Conservation (phyloP, 2,113 vertebrate genomes). For the Mus spicilegus region DNA sequence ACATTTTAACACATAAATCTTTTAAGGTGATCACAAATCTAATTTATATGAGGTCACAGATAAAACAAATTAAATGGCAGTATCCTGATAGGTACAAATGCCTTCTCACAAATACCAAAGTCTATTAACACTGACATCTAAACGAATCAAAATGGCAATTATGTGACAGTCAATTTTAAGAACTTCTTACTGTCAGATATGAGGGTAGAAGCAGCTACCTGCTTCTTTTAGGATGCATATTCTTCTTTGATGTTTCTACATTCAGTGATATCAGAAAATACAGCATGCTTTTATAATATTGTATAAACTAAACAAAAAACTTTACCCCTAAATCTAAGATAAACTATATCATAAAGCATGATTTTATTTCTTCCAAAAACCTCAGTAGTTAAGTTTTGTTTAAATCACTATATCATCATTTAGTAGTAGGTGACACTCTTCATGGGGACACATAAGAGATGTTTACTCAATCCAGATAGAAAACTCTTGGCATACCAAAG, state of each 20-base stretch:
- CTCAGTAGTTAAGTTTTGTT: conserved; percentile 63
- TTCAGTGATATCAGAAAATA: not conserved
- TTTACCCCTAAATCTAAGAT: conserved; percentile 1
- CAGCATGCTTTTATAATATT: not conserved
- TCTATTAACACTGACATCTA: not conserved
- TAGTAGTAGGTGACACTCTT: not conserved
- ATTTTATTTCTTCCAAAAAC: conserved; percentile 58
- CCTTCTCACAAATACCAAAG: not conserved
- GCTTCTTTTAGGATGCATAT: not conserved
- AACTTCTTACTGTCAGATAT: not conserved
- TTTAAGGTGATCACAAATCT: not conserved
- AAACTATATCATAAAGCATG: conserved; percentile 48
- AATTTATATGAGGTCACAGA: not conserved
- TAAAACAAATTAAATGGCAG: not conserved
- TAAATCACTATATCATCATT: conserved; percentile 62
- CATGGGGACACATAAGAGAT: not conserved
- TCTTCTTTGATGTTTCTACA: not conserved
- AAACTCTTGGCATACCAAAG: not conserved
- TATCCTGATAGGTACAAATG: not conserved
- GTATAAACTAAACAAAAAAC: not conserved
- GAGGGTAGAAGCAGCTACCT: fast-evolving
- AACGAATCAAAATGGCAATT: not conserved
- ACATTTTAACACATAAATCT: not conserved
- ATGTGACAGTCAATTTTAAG: not conserved
- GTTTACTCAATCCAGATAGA: not conserved